Conservation (phyloP, 2,888 invertebrate genomes). For the Polydrusus pterygomalis region DNA sequence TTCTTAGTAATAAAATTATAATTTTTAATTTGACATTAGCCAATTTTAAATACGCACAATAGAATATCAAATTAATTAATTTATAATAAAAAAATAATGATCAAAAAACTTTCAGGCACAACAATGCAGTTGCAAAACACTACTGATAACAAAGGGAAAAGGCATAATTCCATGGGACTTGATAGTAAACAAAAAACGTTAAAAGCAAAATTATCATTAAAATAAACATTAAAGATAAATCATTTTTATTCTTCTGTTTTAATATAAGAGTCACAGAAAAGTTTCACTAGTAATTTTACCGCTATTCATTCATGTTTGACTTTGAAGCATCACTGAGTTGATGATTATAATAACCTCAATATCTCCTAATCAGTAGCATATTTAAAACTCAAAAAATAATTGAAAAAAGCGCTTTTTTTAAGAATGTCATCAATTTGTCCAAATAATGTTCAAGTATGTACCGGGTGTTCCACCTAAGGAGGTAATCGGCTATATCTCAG, state of each 20-base stretch:
- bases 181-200: neutral
- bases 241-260: neutral
- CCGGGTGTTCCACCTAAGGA: too few relatives aligned
- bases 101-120: neutral
- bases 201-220: neutral
- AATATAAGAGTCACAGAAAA: neutral
- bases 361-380: neutral
- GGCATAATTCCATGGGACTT: neutral
- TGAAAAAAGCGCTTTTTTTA: too few relatives aligned
- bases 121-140: neutral
- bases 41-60: slow-evolving; percentile 2
- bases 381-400: too few relatives aligned
- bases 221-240: slow-evolving; percentile 1
- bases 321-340: neutral
- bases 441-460: too few relatives aligned
- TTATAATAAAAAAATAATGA: slow-evolving; percentile 4
- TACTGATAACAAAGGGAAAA: neutral
- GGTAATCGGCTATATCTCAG: too few relatives aligned
- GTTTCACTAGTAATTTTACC: slow-evolving; percentile 14
- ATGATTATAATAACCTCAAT: slow-evolving; percentile 12
- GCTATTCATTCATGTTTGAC: slow-evolving; percentile 12
- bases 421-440: too few relatives aligned
- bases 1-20: too few relatives aligned
- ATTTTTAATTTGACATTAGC: neutral
- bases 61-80: neutral